Evolutionary conservation across 2,797 vertebrate genomes (phyloP).

Genomic region (Tympanoctomys barrerae): DNA sequence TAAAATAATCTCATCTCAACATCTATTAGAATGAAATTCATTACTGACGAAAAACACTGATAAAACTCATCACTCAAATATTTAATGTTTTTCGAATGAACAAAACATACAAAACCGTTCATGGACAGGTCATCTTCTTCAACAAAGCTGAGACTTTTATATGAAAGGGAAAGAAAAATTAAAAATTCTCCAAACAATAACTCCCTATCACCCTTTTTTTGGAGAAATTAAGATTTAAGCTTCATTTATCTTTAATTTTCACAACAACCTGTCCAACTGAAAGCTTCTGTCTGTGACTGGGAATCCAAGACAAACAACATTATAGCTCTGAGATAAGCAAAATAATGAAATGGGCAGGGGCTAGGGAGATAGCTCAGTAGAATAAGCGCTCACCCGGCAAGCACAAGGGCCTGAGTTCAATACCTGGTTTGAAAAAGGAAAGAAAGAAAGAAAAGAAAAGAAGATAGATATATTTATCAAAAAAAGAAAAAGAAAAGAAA

Average conservation of each 20-base stretch:
- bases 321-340: not conserved
- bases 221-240: slow-evolving; percentile 33
- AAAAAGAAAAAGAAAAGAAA: too few species aligned
- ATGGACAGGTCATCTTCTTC: slow-evolving; percentile 27
- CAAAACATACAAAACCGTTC: slow-evolving; percentile 47
- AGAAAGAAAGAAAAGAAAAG: too few species aligned
- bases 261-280: not conserved
- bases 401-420: too few species aligned
- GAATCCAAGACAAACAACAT: not conserved
- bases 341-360: not conserved
- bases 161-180: slow-evolving; percentile 14
- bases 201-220: not conserved
- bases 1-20: slow-evolving; percentile 32
- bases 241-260: slow-evolving; percentile 39
- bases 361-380: too few species aligned
- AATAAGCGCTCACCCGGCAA: too few species aligned
- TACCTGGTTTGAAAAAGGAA: too few species aligned
- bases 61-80: slow-evolving; percentile 42
- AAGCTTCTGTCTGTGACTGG: not conserved
- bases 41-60: slow-evolving; percentile 33
- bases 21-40: slow-evolving; percentile 38
- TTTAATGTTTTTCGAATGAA: slow-evolving; percentile 49
- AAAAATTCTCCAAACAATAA: slow-evolving; percentile 30
- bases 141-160: slow-evolving; percentile 54
- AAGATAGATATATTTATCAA: too few species aligned